Base-by-base conservation (phyloP, 2,113 vertebrate genomes). In the Empidonax traillii region DNA sequence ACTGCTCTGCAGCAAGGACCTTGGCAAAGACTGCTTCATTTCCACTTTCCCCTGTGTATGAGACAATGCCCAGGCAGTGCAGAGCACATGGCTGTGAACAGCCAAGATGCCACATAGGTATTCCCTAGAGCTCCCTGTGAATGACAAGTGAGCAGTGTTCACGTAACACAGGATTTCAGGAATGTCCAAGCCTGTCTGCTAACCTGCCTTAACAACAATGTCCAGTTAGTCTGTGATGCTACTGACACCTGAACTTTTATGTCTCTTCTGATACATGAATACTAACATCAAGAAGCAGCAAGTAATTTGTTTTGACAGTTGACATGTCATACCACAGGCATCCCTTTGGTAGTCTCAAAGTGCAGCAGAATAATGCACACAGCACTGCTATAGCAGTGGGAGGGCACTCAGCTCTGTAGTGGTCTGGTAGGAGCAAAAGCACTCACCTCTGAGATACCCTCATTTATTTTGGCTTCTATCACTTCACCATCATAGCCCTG, bases 271-370 rank as follows among this genome's bases (percentile, higher is more conserved):
- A 22, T 51, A 67, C 35, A 13, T 8, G 39, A 71, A 77, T 35
- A 47, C 43, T 20, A 39, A 52, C 2, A 1, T 43, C 25, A 63
- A 84, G 77, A 51, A 71, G 14, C 51, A 85, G 39, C 16, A n/a
- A 74, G 47, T n/a, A 7, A 53, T 77, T 91, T 80, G 53, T 66
- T 94, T 56, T 62, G 31, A 56, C 65, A 76, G 41, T 3, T 3
- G 1, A 22, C 9, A 0, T 9, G 7, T 23, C 0, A 0, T 58
- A 28, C 21, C 47, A n/a, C 7, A 1, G 3, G 17, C 15, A 58
- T n/a, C 76, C 20, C 68, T 74, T 61, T 46, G 55, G 17, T 78
- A 2, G 44, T 12, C 80, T 69, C 72, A 6, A 33, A 46, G 69
- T 24, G 35, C 23, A 55, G 46, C 43, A 52, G 65, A 30, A 39